These are phyloP conservation scores for Pollimyrus isidori DNA, from an alignment of 2,113 vertebrate genomes.

Conservation along the genomic window DNA sequence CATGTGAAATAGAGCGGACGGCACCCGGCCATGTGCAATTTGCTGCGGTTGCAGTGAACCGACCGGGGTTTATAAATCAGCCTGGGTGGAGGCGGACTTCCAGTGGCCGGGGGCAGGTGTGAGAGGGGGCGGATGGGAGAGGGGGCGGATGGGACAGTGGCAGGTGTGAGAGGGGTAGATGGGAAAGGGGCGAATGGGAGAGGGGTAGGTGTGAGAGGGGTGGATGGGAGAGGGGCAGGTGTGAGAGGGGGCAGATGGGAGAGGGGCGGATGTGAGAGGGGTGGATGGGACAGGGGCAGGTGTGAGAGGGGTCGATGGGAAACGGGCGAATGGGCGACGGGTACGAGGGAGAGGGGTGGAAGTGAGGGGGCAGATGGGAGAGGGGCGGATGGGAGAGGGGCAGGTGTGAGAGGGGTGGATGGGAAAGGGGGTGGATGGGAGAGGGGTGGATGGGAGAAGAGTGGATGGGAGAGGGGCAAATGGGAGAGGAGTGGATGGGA, in stretches of 20 bases:
- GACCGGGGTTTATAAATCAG: conserved; percentile 36
- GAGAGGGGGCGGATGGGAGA: neutral
- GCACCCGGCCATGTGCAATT: conserved; percentile 15
- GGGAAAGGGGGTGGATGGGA: neutral
- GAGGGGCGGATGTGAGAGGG: neutral
- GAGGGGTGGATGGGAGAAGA: too few relatives aligned
- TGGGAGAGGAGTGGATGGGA: too few relatives aligned
- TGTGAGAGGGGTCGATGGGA: too few relatives aligned
- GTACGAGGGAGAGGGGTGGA: neutral
- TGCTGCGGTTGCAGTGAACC: conserved; percentile 35
- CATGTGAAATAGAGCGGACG: conserved; percentile 34
- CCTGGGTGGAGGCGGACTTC: neutral
- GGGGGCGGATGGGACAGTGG: neutral
- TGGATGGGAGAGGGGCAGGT: neutral
- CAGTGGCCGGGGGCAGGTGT: neutral
- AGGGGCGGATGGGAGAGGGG: neutral
- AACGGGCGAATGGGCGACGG: neutral
- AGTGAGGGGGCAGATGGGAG: neutral
- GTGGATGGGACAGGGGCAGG: neutral
- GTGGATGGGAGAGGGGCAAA: neutral
- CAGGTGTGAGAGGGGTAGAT: too few relatives aligned
- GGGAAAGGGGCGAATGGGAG: neutral
- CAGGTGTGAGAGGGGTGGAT: neutral
- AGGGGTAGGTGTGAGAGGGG: neutral
- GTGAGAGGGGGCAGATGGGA: neutral